Evolutionary conservation across 2,888 invertebrate species (phyloP), one percentile per base, ranked within the genome.

Genomic region (Mactromeris polynyma): DNA sequence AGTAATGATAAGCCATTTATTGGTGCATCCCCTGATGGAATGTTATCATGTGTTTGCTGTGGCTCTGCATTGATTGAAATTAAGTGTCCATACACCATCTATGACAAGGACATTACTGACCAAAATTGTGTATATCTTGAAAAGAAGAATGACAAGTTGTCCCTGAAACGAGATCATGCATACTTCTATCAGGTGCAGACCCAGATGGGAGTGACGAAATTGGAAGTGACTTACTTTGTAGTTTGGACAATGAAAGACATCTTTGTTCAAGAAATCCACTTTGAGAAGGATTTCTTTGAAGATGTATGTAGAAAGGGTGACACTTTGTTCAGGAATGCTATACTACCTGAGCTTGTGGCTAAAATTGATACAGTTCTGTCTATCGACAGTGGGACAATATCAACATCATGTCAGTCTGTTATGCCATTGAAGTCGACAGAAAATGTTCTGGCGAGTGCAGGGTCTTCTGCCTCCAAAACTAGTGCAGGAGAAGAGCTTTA

Each of bases 301-400:
- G 69, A 87, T 0, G 84, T 90, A 7, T 31, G 64, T 58, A 17
- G n/a, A 40, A 69, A 38, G 14, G 40, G 88, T 31, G n/a, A 64
- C 64, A 40, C 40, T 31, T 40, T 89, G 17, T 89, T 89, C 38
- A 0, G 31, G 4, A 64, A 21, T 6, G 83, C 84, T 21, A 46
- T 91, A 17, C 81, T 89, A 11, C 89, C 88, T n/a, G 91, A 89
- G 26, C 80, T 91, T 9, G 86, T 91, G 26, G 91, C 89, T 17
- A 88, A 88, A 58, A 86, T 86, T 40, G 87, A 88, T 54, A 69
- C 91, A n/a, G n/a, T n/a, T n/a, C n/a, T n/a, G n/a, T n/a, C n/a
- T n/a, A n/a, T n/a, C n/a, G n/a, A 2, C 36, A 87, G 1, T 58
- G 81, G n/a, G n/a, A n/a, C n/a, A n/a, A n/a, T n/a, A 0, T 83